Evolutionary conservation across 2,113 vertebrate species (phyloP), one percentile per base, ranked within the genome.

Genomic region (Rhinichthys klamathensis): DNA sequence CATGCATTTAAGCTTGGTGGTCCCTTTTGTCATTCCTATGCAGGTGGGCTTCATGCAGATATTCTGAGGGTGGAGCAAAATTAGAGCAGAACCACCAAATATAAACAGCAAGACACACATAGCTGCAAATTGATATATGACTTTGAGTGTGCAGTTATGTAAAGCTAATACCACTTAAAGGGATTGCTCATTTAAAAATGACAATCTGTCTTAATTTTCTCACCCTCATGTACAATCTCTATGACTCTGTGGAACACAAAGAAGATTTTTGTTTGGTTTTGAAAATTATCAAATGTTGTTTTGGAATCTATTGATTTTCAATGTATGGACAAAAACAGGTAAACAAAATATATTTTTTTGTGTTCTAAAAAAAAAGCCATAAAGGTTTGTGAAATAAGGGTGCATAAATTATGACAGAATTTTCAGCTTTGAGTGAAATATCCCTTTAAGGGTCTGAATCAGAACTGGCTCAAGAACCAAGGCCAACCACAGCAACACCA

Each of bases 21-120:
- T 85, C 81, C 72, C 46, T 56, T 84, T 76, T 82, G 51, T 81
- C 86, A 90, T 92, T 89, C 94, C 95, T 93, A 93, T 92, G 93
- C 94, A 92, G 93, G 86, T 84, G 60, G 80, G 61, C 82, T 87
- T 78, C 56, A 58, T 69, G 84, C 65, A 77, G 82, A 84, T 84
- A 65, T 86, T 58, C 32, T 6, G 46, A 35, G 44, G 58, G 63
- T 56, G 67, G 46, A 25, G 51, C 23, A 23, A 82, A 35, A 82
- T 56, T 25, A 72, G 12, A 72, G 49, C 30, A 72, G 30, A 82
- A 23, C 49, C 44, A 32, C 46, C 23, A 54, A 35, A 80, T 21
- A 80, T 61, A 80, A 80, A 80, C 38, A 63, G 38, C 8, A 44
- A 44, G 56, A n/a, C 10, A n/a, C 77, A 63, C 27, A 9, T 27